phyloP scores from a whole-genome alignment of 30 jellyfish, hydroid and myxozoan genomes.

The Hydra vulgaris region DNA sequence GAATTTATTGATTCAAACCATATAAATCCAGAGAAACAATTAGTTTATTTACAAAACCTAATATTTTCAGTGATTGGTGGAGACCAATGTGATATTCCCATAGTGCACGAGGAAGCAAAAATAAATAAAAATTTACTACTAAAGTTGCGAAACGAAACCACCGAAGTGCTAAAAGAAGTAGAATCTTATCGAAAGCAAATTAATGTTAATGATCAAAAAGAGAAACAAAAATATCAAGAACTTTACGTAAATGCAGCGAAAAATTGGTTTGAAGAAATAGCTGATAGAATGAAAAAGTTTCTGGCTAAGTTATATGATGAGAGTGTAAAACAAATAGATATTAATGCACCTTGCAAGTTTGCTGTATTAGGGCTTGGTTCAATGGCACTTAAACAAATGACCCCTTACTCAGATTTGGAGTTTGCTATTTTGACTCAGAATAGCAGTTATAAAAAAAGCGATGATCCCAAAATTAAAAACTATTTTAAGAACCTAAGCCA shows the following conservation, averaged over 20 bases:
- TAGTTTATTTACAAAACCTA: not conserved
- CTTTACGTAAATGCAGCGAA: not conserved
- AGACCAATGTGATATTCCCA: not conserved
- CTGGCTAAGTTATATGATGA: not conserved
- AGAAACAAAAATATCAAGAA: not conserved
- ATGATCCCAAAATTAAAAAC: too few relatives aligned
- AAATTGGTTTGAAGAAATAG: not conserved
- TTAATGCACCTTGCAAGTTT: not conserved
- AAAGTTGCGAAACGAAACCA: not conserved
- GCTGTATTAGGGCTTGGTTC: not conserved
- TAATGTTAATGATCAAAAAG: not conserved
- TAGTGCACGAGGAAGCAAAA: too few relatives aligned
- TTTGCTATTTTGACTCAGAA: not conserved
- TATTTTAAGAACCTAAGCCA: not conserved
- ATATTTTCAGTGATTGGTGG: not conserved
- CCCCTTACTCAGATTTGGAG: not conserved
- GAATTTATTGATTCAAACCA: too few relatives aligned
- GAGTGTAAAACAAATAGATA: not conserved
- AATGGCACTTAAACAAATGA: not conserved
- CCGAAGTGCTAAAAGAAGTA: not conserved
- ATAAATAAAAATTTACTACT: too few relatives aligned
- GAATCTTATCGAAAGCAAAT: not conserved
- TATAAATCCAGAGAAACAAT: not conserved
- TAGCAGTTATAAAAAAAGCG: not conserved
- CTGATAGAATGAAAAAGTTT: not conserved